Base-by-base conservation (phyloP, 2,888 invertebrate genomes). In the Yponomeuta evonymella region DNA sequence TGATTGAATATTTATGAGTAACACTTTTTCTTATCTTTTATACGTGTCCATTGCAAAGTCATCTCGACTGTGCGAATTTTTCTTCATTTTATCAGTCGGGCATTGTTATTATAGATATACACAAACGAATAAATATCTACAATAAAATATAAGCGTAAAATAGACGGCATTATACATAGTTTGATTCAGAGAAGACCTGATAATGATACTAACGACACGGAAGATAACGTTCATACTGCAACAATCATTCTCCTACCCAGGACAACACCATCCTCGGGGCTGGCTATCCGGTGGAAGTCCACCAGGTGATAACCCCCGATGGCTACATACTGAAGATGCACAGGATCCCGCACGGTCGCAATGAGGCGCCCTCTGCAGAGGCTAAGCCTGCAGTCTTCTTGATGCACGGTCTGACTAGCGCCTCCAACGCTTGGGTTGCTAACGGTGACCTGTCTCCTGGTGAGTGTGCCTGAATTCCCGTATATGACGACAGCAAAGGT, bases 301-400 rank as follows among this genome's bases (percentile, higher is more conserved):
- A 81, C 71, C 69, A 75, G 12, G 76, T 80, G 30, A 79, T 74
- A 2, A 87, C 88, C 1, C 71, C 76, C 2, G 88, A 88, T 73
- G 86, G 84, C 2, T 88, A 88, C 69, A 81, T 84, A 58, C 74
- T 88, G 71, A 79, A 80, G 71, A 78, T 87, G 78, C 83, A 86
- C 73, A 79, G 88, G 70, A 87, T 88, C 43, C 85, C 87, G 1
- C 72, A 79, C 48, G 79, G 80, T 11, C 23, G 33, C 15, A 30
- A 69, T 3, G 36, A 33, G 12, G 10, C 3, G 6, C 48, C 65
- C 3, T 48, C 65, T 6, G 9, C 5, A 10, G 43, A 23, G 62
- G 9, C 36, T 11, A 76, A 77, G 51, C 83, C 86, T 0, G 81
- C 83, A 1, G 85, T 86, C 0, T 82, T 88, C 70, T 70, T 87